These are phyloP conservation scores for Epizoanthus rinbou DNA, from an alignment of 92 coral and sea anemone genomes.

Conservation along the genomic window DNA sequence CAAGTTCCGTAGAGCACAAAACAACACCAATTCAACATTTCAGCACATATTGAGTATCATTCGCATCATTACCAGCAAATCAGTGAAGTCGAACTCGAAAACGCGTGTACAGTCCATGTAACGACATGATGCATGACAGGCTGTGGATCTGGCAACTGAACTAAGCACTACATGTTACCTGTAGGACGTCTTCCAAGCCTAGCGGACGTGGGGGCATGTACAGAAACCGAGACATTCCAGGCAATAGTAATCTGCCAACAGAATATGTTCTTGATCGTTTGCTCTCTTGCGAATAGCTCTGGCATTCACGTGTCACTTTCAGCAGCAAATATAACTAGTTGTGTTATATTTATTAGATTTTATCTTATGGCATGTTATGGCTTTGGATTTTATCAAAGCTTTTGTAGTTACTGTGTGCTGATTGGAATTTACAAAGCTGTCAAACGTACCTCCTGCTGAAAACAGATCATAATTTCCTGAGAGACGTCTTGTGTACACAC, in stretches of 20 bases:
- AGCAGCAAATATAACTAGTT: background rate
- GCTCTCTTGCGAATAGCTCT: background rate
- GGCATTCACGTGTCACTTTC: background rate
- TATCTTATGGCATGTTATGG: background rate
- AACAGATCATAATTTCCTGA: constrained; percentile 5
- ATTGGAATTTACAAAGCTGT: constrained; percentile 45
- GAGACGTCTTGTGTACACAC: constrained; percentile 9
- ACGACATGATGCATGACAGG: background rate
- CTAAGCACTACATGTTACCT: constrained; percentile 13
- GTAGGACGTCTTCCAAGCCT: constrained; percentile 15
- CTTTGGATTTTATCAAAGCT: background rate
- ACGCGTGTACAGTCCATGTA: background rate
- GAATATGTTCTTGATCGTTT: background rate
- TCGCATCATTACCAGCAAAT: background rate
- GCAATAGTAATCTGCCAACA: background rate
- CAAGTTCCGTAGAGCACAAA: background rate
- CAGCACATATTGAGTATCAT: background rate
- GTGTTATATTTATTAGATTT: background rate
- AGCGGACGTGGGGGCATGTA: constrained; percentile 32
- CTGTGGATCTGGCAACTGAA: background rate
- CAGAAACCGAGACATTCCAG: constrained; percentile 25
- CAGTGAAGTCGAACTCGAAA: background rate
- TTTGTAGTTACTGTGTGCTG: background rate
- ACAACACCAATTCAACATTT: background rate
- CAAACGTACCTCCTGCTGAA: constrained; percentile 32